Evolutionary conservation across 2,888 invertebrate genomes (phyloP), one percentile per base, ranked within the genome.

Genomic region (Apamea monoglypha): DNA sequence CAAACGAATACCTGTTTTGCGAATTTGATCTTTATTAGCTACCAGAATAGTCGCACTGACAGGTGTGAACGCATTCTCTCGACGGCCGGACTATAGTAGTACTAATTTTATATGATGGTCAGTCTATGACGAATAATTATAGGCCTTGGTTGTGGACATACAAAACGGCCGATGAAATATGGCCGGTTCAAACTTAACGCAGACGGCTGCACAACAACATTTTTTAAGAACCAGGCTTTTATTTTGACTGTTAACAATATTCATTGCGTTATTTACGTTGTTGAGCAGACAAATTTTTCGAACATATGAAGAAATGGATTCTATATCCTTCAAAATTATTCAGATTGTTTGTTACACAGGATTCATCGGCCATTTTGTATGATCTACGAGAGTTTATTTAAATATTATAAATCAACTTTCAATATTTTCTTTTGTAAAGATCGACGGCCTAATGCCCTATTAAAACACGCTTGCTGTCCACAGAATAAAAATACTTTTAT

Each of bases 401-500:
- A 18, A 10, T 32, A 53, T 64, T n/a, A 32, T 56, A 67, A 59
- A 78, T 59, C 1, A 1, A 50, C 18, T 50, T 68, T 44, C 10
- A 53, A 32, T 44, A 76, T 32, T 76, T 64, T 16, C 7, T 61
- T 59, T 29, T 47, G 12, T 16, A 25, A 66, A 32, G 8, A 29
- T n/a, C 16, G 16, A 50, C 7, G 59, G 36, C 44, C 16, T 21
- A 47, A 50, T 29, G 29, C 50, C 25, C 53, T 81, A 75, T 61
- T 61, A 67, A 81, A 80, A 81, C 32, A 74, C 40, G 10, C 32
- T 6, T 56, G 40, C n/a, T 68, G 36, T 81, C 25, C 36, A 47
- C 25, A 36, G 50, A 75, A 63, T 68, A 81, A 61, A 67, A 68
- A 59, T 32, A 63, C 44, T 29, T 74, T 73, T 53, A 81, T 63